A percentile compares a stretch with the other conserved stretches of the same genome.
phyloP scores from a whole-genome alignment of 2,888 invertebrate species.

The Ophion ellenae region DNA sequence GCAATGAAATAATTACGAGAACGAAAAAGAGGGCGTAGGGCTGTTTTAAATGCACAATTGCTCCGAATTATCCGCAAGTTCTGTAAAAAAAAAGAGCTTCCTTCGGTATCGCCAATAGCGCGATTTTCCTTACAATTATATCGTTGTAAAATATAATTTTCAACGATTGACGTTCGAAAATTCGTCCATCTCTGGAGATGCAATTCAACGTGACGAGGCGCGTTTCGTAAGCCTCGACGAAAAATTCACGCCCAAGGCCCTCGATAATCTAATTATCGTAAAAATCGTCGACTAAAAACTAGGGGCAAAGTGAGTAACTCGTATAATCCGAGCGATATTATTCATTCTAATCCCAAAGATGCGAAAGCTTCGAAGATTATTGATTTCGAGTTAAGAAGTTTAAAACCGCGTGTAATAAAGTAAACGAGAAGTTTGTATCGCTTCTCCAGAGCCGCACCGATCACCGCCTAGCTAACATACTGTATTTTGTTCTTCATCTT shows the following conservation, averaged over 20 bases:
- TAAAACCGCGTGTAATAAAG: constrained; percentile 12
- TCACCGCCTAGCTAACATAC: constrained; percentile 45
- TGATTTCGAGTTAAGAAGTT: constrained; percentile 44
- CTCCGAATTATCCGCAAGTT: not conserved
- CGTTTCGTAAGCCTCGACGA: not conserved
- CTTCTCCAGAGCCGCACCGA: not conserved
- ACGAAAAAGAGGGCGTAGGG: not conserved
- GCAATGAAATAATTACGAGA: constrained; percentile 20
- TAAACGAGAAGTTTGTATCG: constrained; percentile 1
- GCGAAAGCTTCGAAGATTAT: constrained; percentile 55
- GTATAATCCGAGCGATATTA: constrained; percentile 25
- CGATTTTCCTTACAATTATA: constrained; percentile 23
- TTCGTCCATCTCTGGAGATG: constrained; percentile 14
- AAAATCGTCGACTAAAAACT: constrained; percentile 54
- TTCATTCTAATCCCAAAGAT: constrained; percentile 14
- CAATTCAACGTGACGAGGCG: constrained; percentile 17
- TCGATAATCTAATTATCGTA: constrained; percentile 55
- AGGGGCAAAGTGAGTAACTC: constrained; percentile 41
- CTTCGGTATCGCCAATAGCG: not conserved
- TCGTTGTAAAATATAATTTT: constrained; percentile 39
- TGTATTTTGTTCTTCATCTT: not conserved
- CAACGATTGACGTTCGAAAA: constrained; percentile 14
- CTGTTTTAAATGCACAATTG: not conserved
- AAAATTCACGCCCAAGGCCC: constrained; percentile 45
- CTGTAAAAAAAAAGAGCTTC: not conserved